Base-by-base conservation (phyloP, 2,888 invertebrate genomes). In the Fragum sueziense region DNA sequence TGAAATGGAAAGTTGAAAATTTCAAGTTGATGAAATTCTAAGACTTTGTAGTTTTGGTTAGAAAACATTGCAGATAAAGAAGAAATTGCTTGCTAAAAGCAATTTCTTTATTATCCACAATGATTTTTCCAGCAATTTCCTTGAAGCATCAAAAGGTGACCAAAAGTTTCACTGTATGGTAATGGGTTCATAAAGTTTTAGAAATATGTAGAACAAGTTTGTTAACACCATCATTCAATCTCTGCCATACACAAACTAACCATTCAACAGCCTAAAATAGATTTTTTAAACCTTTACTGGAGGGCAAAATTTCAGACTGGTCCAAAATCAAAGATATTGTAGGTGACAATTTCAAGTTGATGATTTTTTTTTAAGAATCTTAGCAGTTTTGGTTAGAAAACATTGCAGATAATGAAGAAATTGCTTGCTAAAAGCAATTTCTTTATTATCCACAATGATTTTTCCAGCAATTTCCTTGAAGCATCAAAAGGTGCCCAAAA, bases 211-310 rank as follows among this genome's bases (percentile, higher is more conserved):
- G 82, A 9, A 91, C 92, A 27, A 93, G 88, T 79, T 92, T 92
- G 25, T 76, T 84, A 9, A 92, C 84, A 31, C 92, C 91, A 80
- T 92, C 91, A 79, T 92, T 93, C 11, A 92, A 85, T 33, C 91
- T 85, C 86, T 91, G 91, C 91, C 91, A 92, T 0, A 92, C 89
- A 86, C 91, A 90, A 7, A 92, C 85, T 54, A 92, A 84, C 92
- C 92, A 93, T 76, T 92, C 91, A 0, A 90, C 87, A 20, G 89
- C 91, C 62, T 37, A 37, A 37, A 37, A 37, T 37, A 37, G 2
- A 47, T 20, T 9, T 4, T 14, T 47, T n/a, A n/a, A n/a, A n/a
- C n/a, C n/a, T n/a, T n/a, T n/a, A n/a, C n/a, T n/a, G n/a, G n/a
- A n/a, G n/a, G n/a, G n/a, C n/a, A n/a, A 9, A 47, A 37, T 9